Percentiles rank a stretch among this genome's conserved stretches.
Evolutionary conservation across 2,888 invertebrate genomes (phyloP).

Genomic region (Orchesella flavescens): DNA sequence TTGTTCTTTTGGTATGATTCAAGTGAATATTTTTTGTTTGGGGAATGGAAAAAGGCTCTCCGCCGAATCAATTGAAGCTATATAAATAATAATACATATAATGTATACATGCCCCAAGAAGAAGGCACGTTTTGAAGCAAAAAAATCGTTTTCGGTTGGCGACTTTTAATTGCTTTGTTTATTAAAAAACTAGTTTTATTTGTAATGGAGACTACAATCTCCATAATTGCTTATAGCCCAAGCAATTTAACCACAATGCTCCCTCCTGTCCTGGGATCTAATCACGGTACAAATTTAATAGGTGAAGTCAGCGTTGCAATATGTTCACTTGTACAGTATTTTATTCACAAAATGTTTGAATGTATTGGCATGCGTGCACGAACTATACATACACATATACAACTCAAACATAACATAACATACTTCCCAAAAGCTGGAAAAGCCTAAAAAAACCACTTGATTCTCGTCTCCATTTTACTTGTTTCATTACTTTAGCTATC

Average conservation of each 20-base stretch:
- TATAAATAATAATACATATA: too few species aligned
- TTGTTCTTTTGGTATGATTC: too few species aligned
- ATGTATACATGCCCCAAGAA: too few species aligned
- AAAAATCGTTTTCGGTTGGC: neutral
- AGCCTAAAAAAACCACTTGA: slow-evolving; percentile 1
- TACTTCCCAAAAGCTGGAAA: slow-evolving; percentile 3
- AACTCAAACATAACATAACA: too few species aligned
- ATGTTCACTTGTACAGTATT: neutral
- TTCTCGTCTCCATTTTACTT: too few species aligned
- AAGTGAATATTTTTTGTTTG: too few species aligned
- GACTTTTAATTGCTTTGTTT: slow-evolving; percentile 7
- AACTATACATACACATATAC: too few species aligned
- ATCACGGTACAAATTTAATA: neutral
- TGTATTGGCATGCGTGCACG: neutral
- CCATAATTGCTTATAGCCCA: neutral
- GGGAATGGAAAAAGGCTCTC: too few species aligned
- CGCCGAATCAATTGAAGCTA: too few species aligned
- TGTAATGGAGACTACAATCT: neutral
- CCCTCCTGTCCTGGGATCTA: neutral
- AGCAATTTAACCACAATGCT: neutral
- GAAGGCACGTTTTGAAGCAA: too few species aligned
- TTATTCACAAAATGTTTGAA: too few species aligned
- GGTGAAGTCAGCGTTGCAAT: neutral
- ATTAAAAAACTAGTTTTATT: slow-evolving; percentile 5
- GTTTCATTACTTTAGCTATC: neutral